Percentiles rank a stretch among this genome's conserved stretches.
Evolutionary conservation across 2,888 invertebrate genomes (phyloP).

Genomic region (Macroteleia sp.): DNA sequence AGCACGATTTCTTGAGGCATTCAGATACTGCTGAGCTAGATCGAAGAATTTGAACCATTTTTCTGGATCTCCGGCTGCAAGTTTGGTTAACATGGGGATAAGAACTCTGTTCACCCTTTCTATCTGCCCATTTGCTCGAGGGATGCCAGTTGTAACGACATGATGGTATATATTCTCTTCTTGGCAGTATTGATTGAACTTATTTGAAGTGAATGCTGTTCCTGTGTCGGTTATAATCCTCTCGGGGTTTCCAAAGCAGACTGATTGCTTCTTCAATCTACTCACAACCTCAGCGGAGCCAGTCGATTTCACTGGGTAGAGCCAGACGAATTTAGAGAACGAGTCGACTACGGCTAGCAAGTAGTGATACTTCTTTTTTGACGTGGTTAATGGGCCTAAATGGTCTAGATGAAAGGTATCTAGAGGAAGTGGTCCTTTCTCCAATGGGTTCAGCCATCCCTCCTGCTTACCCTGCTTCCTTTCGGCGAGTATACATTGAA

Average conservation of each 20-base stretch:
- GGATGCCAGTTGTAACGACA: neutral
- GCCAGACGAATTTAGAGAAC: slow-evolving; percentile 70
- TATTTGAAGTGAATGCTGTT: slow-evolving; percentile 72
- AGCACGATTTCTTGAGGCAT: slow-evolving; percentile 70
- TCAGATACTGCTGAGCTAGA: slow-evolving; percentile 69
- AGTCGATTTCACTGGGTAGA: slow-evolving; percentile 65
- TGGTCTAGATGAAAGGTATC: slow-evolving; percentile 77
- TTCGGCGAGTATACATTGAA: slow-evolving; percentile 61
- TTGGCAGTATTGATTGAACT: neutral
- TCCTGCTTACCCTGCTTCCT: slow-evolving; percentile 62
- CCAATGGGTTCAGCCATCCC: slow-evolving; percentile 70
- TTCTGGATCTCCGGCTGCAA: slow-evolving; percentile 72
- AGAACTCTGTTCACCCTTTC: slow-evolving; percentile 74
- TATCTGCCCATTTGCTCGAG: neutral
- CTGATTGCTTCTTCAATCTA: slow-evolving; percentile 72
- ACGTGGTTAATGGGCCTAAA: slow-evolving; percentile 74
- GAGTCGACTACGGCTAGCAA: slow-evolving; percentile 48
- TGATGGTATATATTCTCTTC: neutral
- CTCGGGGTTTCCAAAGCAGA: slow-evolving; percentile 75
- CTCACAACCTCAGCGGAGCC: slow-evolving; percentile 71
- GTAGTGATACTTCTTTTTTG: slow-evolving; percentile 66
- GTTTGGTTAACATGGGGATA: slow-evolving; percentile 75
- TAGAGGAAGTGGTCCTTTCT: slow-evolving; percentile 73
- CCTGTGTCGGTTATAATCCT: slow-evolving; percentile 66
- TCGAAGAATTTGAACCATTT: slow-evolving; percentile 73